Conservation (phyloP, 2,888 invertebrate species). For the Eilema griseolum region DNA sequence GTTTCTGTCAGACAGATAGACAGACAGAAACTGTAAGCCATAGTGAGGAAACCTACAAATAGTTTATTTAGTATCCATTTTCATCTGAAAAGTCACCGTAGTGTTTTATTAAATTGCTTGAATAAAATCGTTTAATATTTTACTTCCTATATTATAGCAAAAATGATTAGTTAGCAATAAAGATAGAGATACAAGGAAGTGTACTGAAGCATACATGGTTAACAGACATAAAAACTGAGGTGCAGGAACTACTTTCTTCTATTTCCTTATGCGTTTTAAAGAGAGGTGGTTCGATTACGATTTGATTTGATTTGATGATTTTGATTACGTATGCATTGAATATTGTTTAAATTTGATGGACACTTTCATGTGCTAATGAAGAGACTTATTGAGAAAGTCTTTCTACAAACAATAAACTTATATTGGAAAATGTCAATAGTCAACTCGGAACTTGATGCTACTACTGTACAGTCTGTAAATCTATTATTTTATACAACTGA, state of each 20-base stretch:
- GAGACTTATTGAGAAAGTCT: background rate
- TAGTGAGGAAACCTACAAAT: background rate
- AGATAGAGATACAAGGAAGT: conserved; percentile 34
- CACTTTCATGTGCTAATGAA: background rate
- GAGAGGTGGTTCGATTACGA: conserved; percentile 24
- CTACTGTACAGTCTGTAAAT: too few species aligned
- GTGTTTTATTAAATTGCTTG: background rate
- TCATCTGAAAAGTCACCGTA: background rate
- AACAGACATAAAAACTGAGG: conserved; percentile 29
- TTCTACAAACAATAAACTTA: background rate
- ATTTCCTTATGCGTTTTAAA: conserved; percentile 28
- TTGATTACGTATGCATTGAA: conserved; percentile 16
- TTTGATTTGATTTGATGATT: too few species aligned
- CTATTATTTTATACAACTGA: too few species aligned
- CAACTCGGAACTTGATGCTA: background rate
- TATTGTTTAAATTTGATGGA: background rate
- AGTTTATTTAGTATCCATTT: too few species aligned
- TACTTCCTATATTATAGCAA: conserved; percentile 15
- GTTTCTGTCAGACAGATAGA: background rate
- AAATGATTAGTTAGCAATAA: conserved; percentile 25
- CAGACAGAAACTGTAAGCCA: background rate
- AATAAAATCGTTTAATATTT: background rate
- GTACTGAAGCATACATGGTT: conserved; percentile 30
- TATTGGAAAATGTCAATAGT: background rate
- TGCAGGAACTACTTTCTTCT: conserved; percentile 40